These are phyloP conservation scores for Thamnophis elegans DNA, from an alignment of 2,797 vertebrate genomes.

Conservation along the genomic window DNA sequence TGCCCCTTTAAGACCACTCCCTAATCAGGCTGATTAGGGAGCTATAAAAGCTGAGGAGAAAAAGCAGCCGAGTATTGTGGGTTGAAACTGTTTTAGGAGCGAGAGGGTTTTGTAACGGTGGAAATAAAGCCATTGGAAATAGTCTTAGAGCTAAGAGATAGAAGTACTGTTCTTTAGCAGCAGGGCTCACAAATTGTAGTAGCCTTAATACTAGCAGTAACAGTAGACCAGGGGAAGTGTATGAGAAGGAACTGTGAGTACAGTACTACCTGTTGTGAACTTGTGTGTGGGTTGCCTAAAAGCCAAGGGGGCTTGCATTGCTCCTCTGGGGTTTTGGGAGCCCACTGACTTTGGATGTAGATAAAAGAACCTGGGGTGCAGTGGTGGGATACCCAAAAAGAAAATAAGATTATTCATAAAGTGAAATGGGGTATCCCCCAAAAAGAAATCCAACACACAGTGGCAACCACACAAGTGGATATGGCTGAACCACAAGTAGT, in stretches of 20 bases:
- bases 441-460: background rate
- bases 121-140: background rate
- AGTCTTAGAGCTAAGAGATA: background rate
- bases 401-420: background rate
- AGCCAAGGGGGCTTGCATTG: background rate
- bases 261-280: background rate
- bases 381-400: too few species aligned
- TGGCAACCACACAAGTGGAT: background rate
- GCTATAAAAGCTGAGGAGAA: background rate
- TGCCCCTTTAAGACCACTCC: background rate
- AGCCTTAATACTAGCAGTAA: background rate
- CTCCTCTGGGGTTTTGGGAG: background rate
- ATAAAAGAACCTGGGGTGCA: background rate
- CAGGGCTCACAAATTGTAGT: background rate
- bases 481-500: background rate
- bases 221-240: background rate
- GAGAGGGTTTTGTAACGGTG: background rate
- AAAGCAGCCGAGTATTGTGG: background rate
- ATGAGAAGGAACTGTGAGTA: background rate
- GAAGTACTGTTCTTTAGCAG: background rate
- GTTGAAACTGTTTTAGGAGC: background rate
- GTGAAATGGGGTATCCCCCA: background rate
- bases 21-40: background rate
- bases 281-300: background rate
- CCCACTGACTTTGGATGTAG: background rate